Conservation (phyloP, 2,113 vertebrate genomes). For the Ovibos moschatus region DNA sequence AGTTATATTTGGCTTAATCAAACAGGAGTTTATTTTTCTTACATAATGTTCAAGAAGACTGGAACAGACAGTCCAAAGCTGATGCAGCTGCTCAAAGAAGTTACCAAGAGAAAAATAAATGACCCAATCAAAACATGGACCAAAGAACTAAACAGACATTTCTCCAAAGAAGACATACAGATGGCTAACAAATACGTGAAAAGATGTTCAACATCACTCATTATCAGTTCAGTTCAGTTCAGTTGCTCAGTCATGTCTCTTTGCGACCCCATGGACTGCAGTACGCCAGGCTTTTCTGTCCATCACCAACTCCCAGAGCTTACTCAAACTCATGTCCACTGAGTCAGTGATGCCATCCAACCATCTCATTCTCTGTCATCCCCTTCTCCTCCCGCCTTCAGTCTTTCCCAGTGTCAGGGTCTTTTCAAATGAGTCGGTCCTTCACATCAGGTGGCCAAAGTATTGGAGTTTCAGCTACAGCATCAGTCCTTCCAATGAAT, state of each 20-base stretch:
- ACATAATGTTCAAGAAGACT: background rate
- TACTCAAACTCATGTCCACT: background rate
- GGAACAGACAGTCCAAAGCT: background rate
- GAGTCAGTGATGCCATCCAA: background rate
- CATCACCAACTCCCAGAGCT: background rate
- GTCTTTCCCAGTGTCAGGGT: background rate
- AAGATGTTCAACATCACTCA: background rate
- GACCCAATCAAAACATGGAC: background rate
- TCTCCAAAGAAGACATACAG: background rate
- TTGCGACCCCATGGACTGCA: background rate
- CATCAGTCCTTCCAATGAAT: background rate
- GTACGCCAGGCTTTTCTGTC: background rate
- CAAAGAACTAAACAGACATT: background rate
- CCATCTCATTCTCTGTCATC: background rate
- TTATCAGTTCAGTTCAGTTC: background rate
- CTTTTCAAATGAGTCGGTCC: background rate
- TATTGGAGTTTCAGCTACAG: background rate
- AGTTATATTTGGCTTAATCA: background rate
- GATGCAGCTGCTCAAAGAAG: background rate
- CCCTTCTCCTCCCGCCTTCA: background rate
- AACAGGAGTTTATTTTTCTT: background rate
- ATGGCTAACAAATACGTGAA: background rate
- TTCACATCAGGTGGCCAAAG: background rate
- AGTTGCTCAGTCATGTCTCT: fast-evolving
- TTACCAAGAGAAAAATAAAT: background rate